Evolutionary conservation across 2,113 vertebrate species (phyloP), one percentile per base, ranked within the genome.

Genomic region (Chaetops frenatus): DNA sequence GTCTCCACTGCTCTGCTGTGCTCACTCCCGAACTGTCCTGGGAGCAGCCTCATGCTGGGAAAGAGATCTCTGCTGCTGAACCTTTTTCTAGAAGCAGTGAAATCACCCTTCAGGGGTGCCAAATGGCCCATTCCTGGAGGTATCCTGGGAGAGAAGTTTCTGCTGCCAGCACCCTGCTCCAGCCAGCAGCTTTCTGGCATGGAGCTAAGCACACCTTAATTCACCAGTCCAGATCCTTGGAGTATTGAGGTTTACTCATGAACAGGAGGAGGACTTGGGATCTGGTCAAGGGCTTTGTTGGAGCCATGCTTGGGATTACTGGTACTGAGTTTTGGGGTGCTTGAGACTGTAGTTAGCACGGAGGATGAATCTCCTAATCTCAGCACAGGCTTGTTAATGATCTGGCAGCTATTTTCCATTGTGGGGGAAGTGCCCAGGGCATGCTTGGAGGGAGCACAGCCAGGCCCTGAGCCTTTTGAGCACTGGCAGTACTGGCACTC

Each of bases 361-460:
- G 2, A 8, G 3, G 9, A n/a, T 38, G 66, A 51, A 42, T n/a
- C 8, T 50, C 18, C 45, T 23, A 7, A n/a, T 81, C 47, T 80
- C 0, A 0, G 4, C 20, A 9, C 7, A 27, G 36, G 24, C 9
- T 45, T 23, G 69, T 47, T 77, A 47, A 74, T 47, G 81, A 79
- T 53, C 27, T 0, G 0, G 47, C 67, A 80, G 36, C 58, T 31
- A 1, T 81, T 70, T 88, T 78, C 19, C 7, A 1, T 31, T 1
- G 1, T 72, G 29, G 36, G 25, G 69, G 48, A 47, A 35, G 42
- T 14, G 50, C 54, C 50, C 7, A 5, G 85, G 36, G 23, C 7
- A 12, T 4, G 9, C 45, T 66, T 0, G 0, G 45, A 5, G 9
- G 35, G 36, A 62, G 12, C 48, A 62, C 0, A 6, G 53, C 28